These are phyloP conservation scores for Platysteira castanea DNA, from an alignment of 2,113 vertebrate species.

Conservation along the genomic window DNA sequence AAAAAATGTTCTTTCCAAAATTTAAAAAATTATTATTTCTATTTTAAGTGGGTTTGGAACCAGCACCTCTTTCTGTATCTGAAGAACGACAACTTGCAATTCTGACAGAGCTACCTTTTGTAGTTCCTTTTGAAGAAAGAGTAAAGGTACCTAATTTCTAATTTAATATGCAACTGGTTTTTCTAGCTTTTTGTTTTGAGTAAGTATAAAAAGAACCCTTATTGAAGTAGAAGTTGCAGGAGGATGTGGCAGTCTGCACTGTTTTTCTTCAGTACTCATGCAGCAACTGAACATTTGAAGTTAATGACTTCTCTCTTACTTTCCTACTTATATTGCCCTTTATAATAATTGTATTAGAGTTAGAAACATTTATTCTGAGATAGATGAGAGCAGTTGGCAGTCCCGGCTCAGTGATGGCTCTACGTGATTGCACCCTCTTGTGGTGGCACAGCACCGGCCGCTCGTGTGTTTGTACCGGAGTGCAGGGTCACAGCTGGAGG, in stretches of 20 bases:
- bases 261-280: neutral
- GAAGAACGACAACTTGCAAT: conserved; percentile 95
- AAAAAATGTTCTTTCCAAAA: neutral
- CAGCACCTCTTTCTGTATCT: conserved; percentile 92
- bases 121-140: conserved; percentile 97
- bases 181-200: neutral
- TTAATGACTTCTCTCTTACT: neutral
- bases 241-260: neutral
- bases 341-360: neutral
- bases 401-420: neutral
- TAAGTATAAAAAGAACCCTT: neutral
- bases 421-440: neutral
- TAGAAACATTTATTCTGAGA: neutral
- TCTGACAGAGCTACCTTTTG: conserved; percentile 95
- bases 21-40: neutral
- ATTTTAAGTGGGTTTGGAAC: conserved; percentile 87
- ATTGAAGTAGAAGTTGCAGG: neutral
- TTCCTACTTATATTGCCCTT: neutral
- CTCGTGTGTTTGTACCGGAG: neutral
- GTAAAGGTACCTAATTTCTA: conserved; percentile 85
- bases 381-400: neutral
- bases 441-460: neutral
- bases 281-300: neutral
- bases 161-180: neutral
- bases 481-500: neutral